Conservation (phyloP, 2,113 vertebrate genomes). For the Salvelinus fontinalis region DNA sequence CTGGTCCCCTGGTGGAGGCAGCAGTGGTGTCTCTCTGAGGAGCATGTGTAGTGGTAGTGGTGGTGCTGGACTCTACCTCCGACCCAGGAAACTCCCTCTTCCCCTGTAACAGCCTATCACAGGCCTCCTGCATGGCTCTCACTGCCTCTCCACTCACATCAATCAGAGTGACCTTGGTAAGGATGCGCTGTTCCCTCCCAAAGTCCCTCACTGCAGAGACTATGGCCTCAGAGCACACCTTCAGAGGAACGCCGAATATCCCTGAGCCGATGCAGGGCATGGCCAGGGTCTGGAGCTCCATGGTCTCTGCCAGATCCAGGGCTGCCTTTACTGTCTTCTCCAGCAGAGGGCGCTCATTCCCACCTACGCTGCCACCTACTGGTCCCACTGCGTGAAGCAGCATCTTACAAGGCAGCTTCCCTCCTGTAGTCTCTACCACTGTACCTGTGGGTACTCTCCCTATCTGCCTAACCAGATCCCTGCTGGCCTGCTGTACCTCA, state of each 20-base stretch:
- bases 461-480: background rate
- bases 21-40: background rate
- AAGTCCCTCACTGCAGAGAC: slow-evolving; percentile 53
- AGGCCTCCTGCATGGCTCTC: slow-evolving; percentile 45
- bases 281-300: slow-evolving; percentile 50
- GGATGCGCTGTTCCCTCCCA: slow-evolving; percentile 22
- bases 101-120: slow-evolving; percentile 39
- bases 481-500: slow-evolving; percentile 55
- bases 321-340: slow-evolving; percentile 30
- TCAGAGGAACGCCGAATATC: slow-evolving; percentile 46
- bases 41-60: too few species aligned
- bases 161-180: slow-evolving; percentile 40
- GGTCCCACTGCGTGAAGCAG: slow-evolving; percentile 68
- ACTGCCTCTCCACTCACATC: slow-evolving; percentile 52
- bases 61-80: background rate
- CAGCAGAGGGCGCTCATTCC: slow-evolving; percentile 35
- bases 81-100: background rate
- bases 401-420: slow-evolving; percentile 54
- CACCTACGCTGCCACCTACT: slow-evolving; percentile 12
- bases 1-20: background rate
- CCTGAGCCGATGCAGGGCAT: slow-evolving; percentile 68
- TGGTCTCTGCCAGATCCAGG: slow-evolving; percentile 42
- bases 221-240: slow-evolving; percentile 57
- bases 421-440: slow-evolving; percentile 44
- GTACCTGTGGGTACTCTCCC: slow-evolving; percentile 48